Evolutionary conservation across 1,140 invertebrate genomes (phyloP).

Genomic region (Physella acuta): DNA sequence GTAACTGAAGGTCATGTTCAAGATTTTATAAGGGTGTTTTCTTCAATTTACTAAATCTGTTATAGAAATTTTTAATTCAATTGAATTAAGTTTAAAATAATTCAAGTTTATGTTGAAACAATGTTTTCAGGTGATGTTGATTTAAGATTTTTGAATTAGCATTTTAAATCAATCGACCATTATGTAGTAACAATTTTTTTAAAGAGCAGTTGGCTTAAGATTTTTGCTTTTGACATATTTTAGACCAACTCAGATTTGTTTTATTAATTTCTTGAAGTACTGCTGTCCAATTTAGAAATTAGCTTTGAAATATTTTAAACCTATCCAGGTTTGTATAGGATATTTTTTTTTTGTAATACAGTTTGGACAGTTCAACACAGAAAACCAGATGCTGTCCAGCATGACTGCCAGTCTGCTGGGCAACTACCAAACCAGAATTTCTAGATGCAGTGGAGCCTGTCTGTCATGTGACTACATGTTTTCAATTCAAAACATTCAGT

Average conservation of each 20-base stretch:
- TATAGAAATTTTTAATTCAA: too few relatives aligned
- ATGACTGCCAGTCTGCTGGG: background rate
- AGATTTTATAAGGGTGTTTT: too few relatives aligned
- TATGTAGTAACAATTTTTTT: too few relatives aligned
- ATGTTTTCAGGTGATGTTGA: too few relatives aligned
- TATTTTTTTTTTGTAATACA: constrained; percentile 25
- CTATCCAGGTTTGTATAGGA: background rate
- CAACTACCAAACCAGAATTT: constrained; percentile 5
- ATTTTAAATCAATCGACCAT: too few relatives aligned
- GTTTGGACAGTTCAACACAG: constrained; percentile 39
- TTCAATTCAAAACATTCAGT: constrained; percentile 26
- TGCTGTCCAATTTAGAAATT: background rate
- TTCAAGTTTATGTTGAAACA: too few relatives aligned
- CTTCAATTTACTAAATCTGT: too few relatives aligned
- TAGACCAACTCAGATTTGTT: background rate
- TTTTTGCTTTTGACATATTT: too few relatives aligned
- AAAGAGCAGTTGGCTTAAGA: too few relatives aligned
- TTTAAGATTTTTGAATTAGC: too few relatives aligned
- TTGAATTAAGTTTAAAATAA: too few relatives aligned
- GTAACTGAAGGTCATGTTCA: too few relatives aligned
- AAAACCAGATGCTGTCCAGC: background rate
- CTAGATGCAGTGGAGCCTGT: constrained; percentile 37
- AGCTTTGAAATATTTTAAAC: background rate
- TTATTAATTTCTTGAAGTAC: background rate
- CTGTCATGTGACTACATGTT: constrained; percentile 41